phyloP scores from a whole-genome alignment of 2,888 invertebrate species.

The Trisateles emortualis region DNA sequence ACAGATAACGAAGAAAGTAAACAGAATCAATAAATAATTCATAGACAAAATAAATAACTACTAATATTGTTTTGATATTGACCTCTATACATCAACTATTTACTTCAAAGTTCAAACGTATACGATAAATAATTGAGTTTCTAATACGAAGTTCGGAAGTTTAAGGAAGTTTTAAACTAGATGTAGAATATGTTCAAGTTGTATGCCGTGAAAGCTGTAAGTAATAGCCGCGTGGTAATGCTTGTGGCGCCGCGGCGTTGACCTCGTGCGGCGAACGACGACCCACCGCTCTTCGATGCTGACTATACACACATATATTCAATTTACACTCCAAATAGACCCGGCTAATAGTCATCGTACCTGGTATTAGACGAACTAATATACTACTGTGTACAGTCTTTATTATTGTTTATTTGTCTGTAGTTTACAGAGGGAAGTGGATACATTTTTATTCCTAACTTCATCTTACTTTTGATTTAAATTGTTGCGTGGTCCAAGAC shows the following conservation, averaged over 20 bases:
- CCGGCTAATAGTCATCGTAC: constrained; percentile 20
- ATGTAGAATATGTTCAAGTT: constrained; percentile 35
- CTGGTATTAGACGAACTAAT: background rate
- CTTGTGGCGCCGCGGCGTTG: constrained; percentile 69
- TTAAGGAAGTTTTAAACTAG: constrained; percentile 16
- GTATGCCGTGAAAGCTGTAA: constrained; percentile 63
- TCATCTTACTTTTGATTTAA: no score
- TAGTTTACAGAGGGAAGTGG: no score
- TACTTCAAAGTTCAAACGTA: background rate
- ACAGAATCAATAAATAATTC: constrained; percentile 77
- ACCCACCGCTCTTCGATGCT: constrained; percentile 60
- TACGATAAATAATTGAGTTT: constrained; percentile 10
- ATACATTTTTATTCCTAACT: no score
- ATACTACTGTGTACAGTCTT: background rate
- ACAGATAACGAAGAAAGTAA: constrained; percentile 80
- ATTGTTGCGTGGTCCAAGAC: no score
- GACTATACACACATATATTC: constrained; percentile 49
- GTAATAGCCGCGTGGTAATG: constrained; percentile 25
- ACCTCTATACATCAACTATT: constrained; percentile 61
- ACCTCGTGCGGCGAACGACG: constrained; percentile 79
- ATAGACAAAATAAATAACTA: constrained; percentile 67
- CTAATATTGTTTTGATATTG: constrained; percentile 77
- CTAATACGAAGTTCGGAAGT: constrained; percentile 5
- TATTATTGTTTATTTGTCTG: background rate
- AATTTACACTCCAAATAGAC: constrained; percentile 48